A percentile compares a stretch with the other conserved stretches of the same genome.
Conservation (phyloP, 2,113 vertebrate genomes). For the Psilopogon haemacephalus region DNA sequence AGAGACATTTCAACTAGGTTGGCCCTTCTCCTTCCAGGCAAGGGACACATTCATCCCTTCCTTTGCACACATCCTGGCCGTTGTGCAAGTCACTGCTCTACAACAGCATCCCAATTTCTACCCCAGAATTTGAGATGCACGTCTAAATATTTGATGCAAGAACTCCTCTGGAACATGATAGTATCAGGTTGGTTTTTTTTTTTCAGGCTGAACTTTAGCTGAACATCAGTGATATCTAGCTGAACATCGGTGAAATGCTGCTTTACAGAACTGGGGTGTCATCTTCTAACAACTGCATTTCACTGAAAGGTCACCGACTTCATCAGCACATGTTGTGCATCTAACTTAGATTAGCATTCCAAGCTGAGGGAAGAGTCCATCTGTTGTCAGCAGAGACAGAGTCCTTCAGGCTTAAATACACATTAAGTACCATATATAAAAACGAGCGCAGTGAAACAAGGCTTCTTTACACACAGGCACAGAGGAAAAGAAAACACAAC, state of each 20-base stretch:
- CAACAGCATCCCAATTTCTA: neutral
- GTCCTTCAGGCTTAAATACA: neutral
- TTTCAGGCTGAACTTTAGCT: neutral
- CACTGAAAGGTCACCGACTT: constrained; percentile 33
- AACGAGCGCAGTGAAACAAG: neutral
- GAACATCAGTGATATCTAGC: neutral
- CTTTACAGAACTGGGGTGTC: neutral
- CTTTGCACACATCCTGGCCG: accelerated
- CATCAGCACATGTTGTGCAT: neutral
- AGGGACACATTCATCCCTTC: neutral
- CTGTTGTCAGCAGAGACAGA: neutral
- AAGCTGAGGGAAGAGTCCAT: neutral
- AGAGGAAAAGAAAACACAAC: neutral
- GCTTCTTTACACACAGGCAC: neutral
- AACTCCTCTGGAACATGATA: neutral
- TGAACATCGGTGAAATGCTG: neutral
- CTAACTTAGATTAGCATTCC: neutral
- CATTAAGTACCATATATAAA: neutral
- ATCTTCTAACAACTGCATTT: neutral
- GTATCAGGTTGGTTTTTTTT: accelerated
- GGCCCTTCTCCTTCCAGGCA: neutral
- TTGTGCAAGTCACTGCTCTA: neutral
- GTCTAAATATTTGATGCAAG: neutral
- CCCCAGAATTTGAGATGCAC: neutral
- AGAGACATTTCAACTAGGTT: neutral